phyloP scores from a whole-genome alignment of 1,140 invertebrate species.

The Augochlora pura region DNA sequence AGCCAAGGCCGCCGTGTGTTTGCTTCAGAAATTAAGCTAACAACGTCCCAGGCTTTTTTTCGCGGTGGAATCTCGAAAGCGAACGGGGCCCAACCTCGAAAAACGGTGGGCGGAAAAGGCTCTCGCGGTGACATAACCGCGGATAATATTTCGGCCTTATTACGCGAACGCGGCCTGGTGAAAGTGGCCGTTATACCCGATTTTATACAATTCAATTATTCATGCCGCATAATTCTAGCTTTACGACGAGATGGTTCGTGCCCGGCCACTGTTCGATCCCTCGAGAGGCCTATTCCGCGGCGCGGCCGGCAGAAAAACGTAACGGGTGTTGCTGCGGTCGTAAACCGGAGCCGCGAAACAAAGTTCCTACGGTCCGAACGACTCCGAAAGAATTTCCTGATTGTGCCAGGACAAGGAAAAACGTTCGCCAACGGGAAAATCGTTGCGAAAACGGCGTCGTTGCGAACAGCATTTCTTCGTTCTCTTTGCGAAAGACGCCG shows the following conservation, averaged over 20 bases:
- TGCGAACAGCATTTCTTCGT: neutral
- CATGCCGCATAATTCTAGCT: neutral
- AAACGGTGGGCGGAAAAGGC: neutral
- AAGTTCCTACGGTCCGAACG: neutral
- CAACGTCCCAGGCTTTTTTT: neutral
- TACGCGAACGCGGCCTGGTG: constrained; percentile 6
- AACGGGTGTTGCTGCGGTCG: neutral
- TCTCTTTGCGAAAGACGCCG: neutral
- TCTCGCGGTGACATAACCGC: constrained; percentile 14
- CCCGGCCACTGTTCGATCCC: neutral
- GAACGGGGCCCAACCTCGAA: no score
- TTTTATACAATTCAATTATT: constrained; percentile 8
- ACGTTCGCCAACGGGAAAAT: neutral
- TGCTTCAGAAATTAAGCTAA: neutral
- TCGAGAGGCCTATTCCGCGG: neutral
- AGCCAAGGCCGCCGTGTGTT: neutral
- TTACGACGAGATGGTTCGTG: neutral
- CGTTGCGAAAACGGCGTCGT: neutral
- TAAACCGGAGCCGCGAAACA: neutral
- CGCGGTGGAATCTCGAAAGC: no score
- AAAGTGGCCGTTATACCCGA: constrained; percentile 7
- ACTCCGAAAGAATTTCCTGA: neutral
- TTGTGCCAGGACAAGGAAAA: neutral
- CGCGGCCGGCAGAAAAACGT: neutral
- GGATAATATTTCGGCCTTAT: constrained; percentile 32